These are phyloP conservation scores for Eilema griseolum DNA, from an alignment of 2,888 invertebrate genomes.

Conservation along the genomic window DNA sequence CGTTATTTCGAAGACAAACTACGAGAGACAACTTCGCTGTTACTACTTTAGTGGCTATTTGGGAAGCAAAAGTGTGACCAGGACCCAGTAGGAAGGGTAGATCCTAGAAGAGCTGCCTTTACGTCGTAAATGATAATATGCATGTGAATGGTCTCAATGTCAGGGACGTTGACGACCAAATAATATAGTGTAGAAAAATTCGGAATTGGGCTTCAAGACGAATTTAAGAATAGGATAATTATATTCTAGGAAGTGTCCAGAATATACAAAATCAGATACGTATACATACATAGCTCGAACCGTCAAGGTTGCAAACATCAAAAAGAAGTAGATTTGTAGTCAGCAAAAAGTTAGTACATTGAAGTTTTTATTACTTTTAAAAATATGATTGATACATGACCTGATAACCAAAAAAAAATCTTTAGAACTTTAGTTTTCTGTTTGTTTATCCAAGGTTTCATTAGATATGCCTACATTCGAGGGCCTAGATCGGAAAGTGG, in stretches of 20 bases:
- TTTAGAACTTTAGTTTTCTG: neutral
- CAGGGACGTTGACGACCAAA: too few species aligned
- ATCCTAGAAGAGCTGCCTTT: too few species aligned
- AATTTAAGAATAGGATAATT: neutral
- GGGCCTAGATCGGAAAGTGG: neutral
- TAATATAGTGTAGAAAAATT: too few species aligned
- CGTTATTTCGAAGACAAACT: too few species aligned
- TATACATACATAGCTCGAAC: neutral
- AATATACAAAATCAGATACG: neutral
- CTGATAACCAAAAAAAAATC: neutral
- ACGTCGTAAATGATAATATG: too few species aligned
- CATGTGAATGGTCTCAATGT: too few species aligned
- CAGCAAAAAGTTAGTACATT: conserved; percentile 1
- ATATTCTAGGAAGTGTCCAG: neutral
- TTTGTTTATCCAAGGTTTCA: neutral
- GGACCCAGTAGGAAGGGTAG: too few species aligned
- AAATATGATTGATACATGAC: conserved; percentile 3
- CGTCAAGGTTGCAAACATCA: neutral
- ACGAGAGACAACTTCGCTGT: too few species aligned
- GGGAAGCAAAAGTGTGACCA: too few species aligned
- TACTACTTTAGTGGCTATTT: too few species aligned
- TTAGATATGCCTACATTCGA: neutral
- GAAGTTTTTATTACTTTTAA: conserved; percentile 2
- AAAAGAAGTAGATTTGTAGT: neutral
- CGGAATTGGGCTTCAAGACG: neutral